Evolutionary conservation across 2,797 vertebrate genomes (phyloP).

Genomic region (Botia almorhae): DNA sequence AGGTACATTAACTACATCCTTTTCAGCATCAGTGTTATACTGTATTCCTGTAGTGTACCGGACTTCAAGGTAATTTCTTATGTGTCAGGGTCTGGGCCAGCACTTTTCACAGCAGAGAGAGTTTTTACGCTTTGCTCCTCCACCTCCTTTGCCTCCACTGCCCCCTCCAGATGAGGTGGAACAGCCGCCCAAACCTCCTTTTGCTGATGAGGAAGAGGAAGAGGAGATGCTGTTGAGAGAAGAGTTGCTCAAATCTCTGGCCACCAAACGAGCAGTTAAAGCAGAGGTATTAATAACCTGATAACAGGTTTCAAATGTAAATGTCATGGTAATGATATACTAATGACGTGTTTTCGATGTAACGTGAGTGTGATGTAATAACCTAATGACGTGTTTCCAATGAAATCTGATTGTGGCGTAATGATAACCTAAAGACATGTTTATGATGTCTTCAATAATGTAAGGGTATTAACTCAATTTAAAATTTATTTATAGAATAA

Average conservation of each 20-base stretch:
- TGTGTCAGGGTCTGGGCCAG: constrained; percentile 72
- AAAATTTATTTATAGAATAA: too few species aligned
- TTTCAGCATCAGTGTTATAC: neutral
- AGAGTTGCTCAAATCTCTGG: constrained; percentile 93
- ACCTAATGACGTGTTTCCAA: too few species aligned
- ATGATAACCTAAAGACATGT: too few species aligned
- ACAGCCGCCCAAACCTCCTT: constrained; percentile 93
- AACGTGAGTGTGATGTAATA: too few species aligned
- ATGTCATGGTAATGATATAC: too few species aligned
- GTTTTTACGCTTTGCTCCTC: constrained; percentile 69
- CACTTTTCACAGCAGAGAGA: constrained; percentile 74
- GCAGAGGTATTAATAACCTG: constrained; percentile 35
- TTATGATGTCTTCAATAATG: too few species aligned
- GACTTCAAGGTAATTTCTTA: neutral
- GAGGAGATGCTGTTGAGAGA: constrained; percentile 98
- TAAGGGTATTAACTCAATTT: too few species aligned
- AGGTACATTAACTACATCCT: constrained; percentile 74
- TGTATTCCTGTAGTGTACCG: neutral
- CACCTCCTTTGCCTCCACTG: constrained; percentile 83
- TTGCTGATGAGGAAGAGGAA: constrained; percentile 96
- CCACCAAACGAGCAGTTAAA: constrained; percentile 83
- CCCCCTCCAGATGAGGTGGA: constrained; percentile 90
- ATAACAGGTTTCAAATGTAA: too few species aligned
- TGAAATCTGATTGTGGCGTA: too few species aligned
- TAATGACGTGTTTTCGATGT: too few species aligned